Conservation (phyloP, 2,113 vertebrate genomes). For the Litocranius walleri region DNA sequence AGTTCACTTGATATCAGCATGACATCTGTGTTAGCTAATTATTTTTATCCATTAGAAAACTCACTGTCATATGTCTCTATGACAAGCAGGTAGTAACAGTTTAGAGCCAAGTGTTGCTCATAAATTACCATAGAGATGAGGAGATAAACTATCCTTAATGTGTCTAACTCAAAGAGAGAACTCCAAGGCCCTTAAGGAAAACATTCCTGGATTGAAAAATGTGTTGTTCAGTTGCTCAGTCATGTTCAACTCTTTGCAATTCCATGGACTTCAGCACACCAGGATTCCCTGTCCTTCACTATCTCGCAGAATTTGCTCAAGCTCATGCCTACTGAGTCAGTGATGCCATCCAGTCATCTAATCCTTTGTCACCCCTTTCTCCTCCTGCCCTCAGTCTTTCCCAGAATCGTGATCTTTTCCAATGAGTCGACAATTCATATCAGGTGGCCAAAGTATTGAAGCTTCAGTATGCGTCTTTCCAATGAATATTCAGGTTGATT, state of each 20-base stretch:
- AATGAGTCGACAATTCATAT: neutral
- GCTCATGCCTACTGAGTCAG: neutral
- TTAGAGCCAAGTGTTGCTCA: neutral
- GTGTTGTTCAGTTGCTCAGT: neutral
- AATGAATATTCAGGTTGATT: neutral
- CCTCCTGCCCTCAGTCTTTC: neutral
- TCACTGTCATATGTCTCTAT: neutral
- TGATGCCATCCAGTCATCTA: neutral
- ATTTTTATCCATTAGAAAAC: neutral
- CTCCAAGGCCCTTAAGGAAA: neutral
- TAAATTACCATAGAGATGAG: neutral
- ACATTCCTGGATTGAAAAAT: neutral
- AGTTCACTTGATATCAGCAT: neutral
- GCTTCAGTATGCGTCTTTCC: neutral
- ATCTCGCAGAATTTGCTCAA: neutral
- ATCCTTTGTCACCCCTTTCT: neutral
- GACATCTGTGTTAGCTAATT: neutral
- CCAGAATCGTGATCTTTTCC: neutral
- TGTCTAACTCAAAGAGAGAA: neutral
- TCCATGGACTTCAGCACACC: neutral
- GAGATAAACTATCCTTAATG: neutral
- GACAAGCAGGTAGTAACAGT: neutral
- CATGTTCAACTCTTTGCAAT: neutral
- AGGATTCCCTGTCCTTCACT: neutral
- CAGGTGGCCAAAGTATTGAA: neutral